Conservation (phyloP, 2,797 vertebrate species). For the Hafferia zeledoni region DNA sequence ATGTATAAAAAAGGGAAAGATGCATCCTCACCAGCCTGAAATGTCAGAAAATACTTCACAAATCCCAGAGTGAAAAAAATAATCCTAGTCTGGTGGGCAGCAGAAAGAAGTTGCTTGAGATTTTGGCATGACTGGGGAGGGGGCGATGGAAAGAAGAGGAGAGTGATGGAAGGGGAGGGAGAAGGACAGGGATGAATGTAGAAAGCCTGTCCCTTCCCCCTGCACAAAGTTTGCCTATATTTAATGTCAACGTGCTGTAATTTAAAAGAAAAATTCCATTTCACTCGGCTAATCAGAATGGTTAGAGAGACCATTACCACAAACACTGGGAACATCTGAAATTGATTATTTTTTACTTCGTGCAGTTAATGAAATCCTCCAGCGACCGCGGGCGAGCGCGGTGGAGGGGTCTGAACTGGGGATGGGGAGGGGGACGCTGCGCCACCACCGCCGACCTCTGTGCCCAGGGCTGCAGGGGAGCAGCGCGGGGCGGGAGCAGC, state of each 20-base stretch:
- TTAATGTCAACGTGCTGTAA: conserved; percentile 69
- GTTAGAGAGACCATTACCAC: conserved; percentile 75
- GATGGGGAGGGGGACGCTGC: neutral
- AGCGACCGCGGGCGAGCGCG: neutral
- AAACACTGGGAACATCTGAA: conserved; percentile 76
- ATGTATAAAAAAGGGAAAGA: neutral
- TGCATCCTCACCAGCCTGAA: neutral
- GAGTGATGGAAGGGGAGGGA: neutral
- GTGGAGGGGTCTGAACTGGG: neutral
- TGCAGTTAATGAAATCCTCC: conserved; percentile 75
- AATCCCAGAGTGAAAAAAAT: neutral
- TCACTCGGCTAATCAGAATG: conserved; percentile 76
- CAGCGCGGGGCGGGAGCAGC: neutral
- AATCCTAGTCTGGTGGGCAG: neutral
- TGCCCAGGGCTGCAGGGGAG: neutral
- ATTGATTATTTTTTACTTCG: conserved; percentile 76
- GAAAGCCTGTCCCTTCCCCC: conserved; percentile 1
- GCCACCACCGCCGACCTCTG: neutral
- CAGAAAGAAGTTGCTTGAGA: neutral
- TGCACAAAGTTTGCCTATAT: conserved; percentile 50
- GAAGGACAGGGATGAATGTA: neutral
- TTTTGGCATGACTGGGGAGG: rapidly evolving
- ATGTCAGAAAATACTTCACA: neutral
- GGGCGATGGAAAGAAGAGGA: neutral
- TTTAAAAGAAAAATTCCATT: conserved; percentile 79